Base-by-base conservation (phyloP, 2,797 vertebrate species). In the Sebastiscus albofasciatus region DNA sequence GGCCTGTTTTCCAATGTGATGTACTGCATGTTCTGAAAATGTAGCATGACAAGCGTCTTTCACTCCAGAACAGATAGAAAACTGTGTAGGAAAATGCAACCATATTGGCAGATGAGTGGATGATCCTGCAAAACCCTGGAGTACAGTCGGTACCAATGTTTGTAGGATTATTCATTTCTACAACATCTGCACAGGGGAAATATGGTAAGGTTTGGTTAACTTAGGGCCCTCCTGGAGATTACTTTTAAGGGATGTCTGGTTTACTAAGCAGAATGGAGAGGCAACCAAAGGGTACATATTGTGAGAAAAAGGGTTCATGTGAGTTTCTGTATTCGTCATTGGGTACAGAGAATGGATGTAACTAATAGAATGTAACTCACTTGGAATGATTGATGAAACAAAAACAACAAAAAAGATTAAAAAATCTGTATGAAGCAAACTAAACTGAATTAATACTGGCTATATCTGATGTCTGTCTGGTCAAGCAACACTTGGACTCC, bases 1-100 rank as follows among this genome's bases (percentile, higher is more conserved):
- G 55, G 52, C 66, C 33, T 66, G 79, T 67, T 78, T 74, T 42
- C 2, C 13, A 49, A n/a, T 20, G 29, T 49, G 58, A 81, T 39
- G 20, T 9, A 8, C 10, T 65, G 33, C 39, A 56, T 49, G 49
- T 46, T 60, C 39, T 36, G 24, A 71, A 85, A 56, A 59, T 52
- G 46, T 4, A 73, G n/a, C 16, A 18, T 14, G 33, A 62, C 2
- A 18, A 10, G 39, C 16, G 29, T 8, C 33, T 29, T 34, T 14
- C 5, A 11, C 24, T 39, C 10, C 46, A 52, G 22, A 61, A 5
- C 7, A 29, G 11, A 56, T 9, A 36, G 18, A 59, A 56, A 67
- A 11, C 29, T 14, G 14, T 12, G 33, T 3, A 34, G 29, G 11
- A 34, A 54, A 62, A 62, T 58, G 27, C 18, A 68, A 33, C 26